Percentiles rank a stretch among this genome's conserved stretches.
Evolutionary conservation across 2,888 invertebrate genomes (phyloP).

Genomic region (Ditula angustiorana): DNA sequence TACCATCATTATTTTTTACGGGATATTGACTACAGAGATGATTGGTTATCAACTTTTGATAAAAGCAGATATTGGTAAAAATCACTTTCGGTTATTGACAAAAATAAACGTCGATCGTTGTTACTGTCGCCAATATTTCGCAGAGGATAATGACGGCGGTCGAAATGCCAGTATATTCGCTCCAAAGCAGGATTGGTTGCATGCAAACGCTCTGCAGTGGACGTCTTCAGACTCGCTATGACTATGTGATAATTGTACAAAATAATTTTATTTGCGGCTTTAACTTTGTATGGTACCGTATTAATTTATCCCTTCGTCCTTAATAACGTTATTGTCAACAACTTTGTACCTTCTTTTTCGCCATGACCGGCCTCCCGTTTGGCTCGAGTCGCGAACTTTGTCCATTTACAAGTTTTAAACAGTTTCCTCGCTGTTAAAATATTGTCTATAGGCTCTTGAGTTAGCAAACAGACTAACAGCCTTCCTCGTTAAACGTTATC

Average conservation of each 20-base stretch:
- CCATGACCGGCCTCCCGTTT: neutral
- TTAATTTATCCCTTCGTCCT: conserved; percentile 19
- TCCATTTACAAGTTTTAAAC: conserved; percentile 36
- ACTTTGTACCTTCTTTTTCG: conserved; percentile 5
- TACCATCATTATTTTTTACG: no score
- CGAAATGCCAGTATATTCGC: no score
- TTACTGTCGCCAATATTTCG: no score
- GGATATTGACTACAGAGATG: no score
- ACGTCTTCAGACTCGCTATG: no score
- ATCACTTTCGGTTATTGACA: no score
- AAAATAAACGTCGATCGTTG: no score
- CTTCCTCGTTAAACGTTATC: conserved; percentile 28
- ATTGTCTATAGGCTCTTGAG: conserved; percentile 31
- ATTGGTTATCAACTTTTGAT: no score
- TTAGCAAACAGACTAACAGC: conserved; percentile 23
- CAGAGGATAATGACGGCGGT: no score
- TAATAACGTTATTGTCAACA: conserved; percentile 39
- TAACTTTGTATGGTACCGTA: neutral
- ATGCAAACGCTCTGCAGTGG: no score
- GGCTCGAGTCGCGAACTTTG: conserved; percentile 19
- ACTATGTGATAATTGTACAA: neutral
- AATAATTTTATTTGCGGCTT: neutral
- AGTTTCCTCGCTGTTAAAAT: conserved; percentile 36
- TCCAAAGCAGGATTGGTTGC: no score
- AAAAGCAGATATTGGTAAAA: no score